Evolutionary conservation across 1,140 invertebrate species (phyloP), one percentile per base, ranked within the genome.

Genomic region (Agrilus planipennis): DNA sequence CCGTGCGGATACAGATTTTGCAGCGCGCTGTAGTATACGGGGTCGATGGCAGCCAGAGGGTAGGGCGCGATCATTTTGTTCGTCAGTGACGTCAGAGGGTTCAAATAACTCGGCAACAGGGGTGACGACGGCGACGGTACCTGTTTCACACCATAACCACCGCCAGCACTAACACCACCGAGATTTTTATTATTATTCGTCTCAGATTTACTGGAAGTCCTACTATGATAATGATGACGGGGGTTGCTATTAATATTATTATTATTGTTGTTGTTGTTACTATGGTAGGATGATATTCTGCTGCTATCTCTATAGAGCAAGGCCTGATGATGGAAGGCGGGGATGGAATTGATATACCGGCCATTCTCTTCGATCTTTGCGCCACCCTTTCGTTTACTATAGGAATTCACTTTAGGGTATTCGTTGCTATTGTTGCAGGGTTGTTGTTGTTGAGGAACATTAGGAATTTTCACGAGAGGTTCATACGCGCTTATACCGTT

Each of bases 11-110:
- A 58, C 15, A 54, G 47, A 32, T 39, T 54, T 44, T 52, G 56
- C 23, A 54, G 51, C 11, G 49, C 53, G 6, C 55, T 51, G 27
- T 61, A 55, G 41, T 63, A 65, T 14, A 63, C 39, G 0, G 63
- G 53, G 46, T 66, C 59, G n/a, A 62, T 47, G 31, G 58, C 47
- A 2, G 57, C n/a, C n/a, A n/a, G 55, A 11, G 51, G 42, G 34
- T 49, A 60, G 16, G 50, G 50, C 20, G 35, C 27, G 4, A 53
- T 18, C 17, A 35, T 45, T 31, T 50, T 49, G 23, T 39, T 43
- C 17, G 30, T 39, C 14, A 30, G 12, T 30, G 25, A 42, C 23
- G 19, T 21, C 15, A 32, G 31, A 14, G 29, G 36, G 17, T 19
- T 10, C n/a, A 42, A 38, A 27, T 37, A 38, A 15, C 31, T 20